These are phyloP conservation scores for Fopius arisanus DNA, from an alignment of 1,140 invertebrate genomes.

Conservation along the genomic window DNA sequence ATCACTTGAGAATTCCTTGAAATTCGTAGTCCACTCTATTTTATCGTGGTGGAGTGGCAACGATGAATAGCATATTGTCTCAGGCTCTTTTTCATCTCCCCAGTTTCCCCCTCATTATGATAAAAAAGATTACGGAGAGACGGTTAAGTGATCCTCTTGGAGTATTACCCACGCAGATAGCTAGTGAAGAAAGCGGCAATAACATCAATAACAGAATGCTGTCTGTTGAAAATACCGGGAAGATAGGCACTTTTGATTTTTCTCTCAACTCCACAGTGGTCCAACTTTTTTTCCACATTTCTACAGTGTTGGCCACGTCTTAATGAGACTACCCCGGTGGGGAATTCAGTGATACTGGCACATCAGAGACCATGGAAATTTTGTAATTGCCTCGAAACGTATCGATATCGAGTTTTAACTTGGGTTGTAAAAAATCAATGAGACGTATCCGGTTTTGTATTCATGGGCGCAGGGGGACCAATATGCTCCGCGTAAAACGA, in stretches of 20 bases:
- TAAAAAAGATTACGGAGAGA: neutral
- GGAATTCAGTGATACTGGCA: neutral
- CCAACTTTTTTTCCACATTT: neutral
- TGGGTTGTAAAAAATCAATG: conserved; percentile 13
- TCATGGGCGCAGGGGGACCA: neutral
- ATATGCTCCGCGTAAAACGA: conserved; percentile 1
- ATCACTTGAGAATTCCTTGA: neutral
- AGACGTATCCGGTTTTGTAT: conserved; percentile 16
- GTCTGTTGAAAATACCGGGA: neutral
- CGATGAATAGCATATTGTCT: neutral
- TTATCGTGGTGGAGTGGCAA: neutral
- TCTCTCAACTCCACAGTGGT: neutral
- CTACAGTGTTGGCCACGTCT: neutral
- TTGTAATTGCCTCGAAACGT: conserved; percentile 7
- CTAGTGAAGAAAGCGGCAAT: neutral
- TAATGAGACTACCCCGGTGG: neutral
- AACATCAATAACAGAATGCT: neutral
- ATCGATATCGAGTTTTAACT: conserved; percentile 6
- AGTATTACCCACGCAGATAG: neutral
- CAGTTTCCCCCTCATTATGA: neutral
- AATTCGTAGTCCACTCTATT: neutral
- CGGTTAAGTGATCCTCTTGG: conserved; percentile 3
- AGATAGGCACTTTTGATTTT: neutral
- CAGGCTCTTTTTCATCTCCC: neutral
- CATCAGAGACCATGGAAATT: neutral